Percentiles rank a stretch among this genome's conserved stretches.
phyloP scores from a whole-genome alignment of 2,113 vertebrate species.

The Myrmecophaga tridactyla region DNA sequence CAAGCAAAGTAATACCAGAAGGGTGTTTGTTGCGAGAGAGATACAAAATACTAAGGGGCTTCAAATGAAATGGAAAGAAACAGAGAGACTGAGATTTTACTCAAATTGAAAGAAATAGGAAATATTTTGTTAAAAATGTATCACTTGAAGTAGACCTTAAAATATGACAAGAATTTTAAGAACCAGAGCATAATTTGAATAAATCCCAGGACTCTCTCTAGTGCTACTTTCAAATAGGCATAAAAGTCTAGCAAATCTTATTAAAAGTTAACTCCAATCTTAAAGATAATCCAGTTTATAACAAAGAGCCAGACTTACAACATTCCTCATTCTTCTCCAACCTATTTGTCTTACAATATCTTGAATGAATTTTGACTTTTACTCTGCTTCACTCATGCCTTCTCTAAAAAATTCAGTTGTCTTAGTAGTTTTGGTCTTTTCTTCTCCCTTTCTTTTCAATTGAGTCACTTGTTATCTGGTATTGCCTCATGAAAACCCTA shows the following conservation, averaged over 20 bases:
- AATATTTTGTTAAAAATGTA: not conserved
- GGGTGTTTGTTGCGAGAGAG: not conserved
- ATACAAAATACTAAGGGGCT: not conserved
- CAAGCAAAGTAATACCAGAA: not conserved
- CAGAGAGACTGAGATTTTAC: not conserved
- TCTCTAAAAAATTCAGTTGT: not conserved
- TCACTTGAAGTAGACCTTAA: not conserved
- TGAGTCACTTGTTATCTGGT: not conserved
- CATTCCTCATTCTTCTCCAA: not conserved
- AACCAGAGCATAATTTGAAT: not conserved
- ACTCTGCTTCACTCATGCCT: not conserved
- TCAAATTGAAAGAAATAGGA: not conserved
- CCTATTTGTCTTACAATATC: not conserved
- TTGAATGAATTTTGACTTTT: not conserved
- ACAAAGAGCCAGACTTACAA: too few relatives aligned
- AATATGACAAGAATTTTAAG: not conserved
- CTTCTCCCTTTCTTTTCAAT: too few relatives aligned
- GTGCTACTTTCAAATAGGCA: not conserved
- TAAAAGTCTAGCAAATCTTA: not conserved
- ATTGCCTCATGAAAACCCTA: not conserved
- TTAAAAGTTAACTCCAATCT: not conserved
- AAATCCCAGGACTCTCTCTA: not conserved
- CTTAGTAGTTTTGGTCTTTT: not conserved
- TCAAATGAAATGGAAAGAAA: not conserved
- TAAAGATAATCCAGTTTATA: not conserved